Base-by-base conservation (phyloP, 30 jellyfish, hydroid and myxozoan species). In the Mastigias papua region DNA sequence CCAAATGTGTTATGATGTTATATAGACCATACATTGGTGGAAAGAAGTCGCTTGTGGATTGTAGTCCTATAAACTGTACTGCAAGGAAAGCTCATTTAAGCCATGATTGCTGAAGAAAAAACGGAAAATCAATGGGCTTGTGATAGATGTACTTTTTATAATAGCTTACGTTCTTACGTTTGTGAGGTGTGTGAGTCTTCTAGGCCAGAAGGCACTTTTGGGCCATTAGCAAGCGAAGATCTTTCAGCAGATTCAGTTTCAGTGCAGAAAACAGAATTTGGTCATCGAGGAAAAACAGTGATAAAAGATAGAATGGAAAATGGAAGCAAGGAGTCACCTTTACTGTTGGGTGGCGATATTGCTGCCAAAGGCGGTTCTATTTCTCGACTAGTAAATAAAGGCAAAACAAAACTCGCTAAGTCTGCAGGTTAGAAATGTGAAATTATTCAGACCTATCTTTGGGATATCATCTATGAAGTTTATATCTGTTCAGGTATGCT, bases 201-300 rank as follows among this genome's bases (percentile, higher is more conserved):
- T 21, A 60, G 76, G 30, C 77, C 88, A 22, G 88, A 58, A 46
- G 88, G 67, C n/a, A 77, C 57, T 27, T 65, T 25, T 77, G 57
- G 78, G 77, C 88, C 88, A 15, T 11, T 77, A 31, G 30, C 86
- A 21, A 54, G 86, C 30, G 86, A 76, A 22, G 86, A 76, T 48
- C 29, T 25, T 22, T 27, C 74, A 1, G n/a, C 37, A 25, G 23
- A 20, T 27, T 25, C 74, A 63, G 19, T 42, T 15, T 63, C 37
- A 27, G 4, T 11, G 19, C 74, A 25, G 20, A 63, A 27, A 17
- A 27, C 35, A 63, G 4, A 11, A 9, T 8, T 8, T 20, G 70
- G 70, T 2, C 16, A 46, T 16, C 8, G 16, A 46, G 60, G 16
- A 46, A 20, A 58, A 3, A 58, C 70, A 5, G 26, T 9, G 26